Evolutionary conservation across 2,797 vertebrate genomes (phyloP), one percentile per base, ranked within the genome.

Genomic region (Astyanax mexicanus): DNA sequence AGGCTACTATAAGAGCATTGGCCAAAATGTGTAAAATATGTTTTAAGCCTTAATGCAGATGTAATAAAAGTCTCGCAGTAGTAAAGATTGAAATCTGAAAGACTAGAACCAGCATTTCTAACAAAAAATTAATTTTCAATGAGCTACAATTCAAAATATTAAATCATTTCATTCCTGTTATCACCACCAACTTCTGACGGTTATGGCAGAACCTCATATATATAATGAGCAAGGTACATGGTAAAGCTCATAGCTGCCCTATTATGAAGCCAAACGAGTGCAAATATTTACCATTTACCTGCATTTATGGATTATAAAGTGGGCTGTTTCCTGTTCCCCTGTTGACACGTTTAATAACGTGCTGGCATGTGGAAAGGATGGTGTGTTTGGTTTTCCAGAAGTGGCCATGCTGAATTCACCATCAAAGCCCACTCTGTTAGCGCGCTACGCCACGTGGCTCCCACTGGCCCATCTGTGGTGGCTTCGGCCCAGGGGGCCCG

Each of bases 231-330:
- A 10, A 40, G n/a, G 60, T 27, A 19, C 35, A 42, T 54, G 40
- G 25, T 47, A 45, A 37, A 23, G 38, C 29, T 23, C 58, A 64
- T 35, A 6, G 13, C 6, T 6, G 10, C 32, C 10, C 27, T 44
- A 27, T 61, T 60, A 11, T 23, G 17, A 51, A 15, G 49, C 44
- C n/a, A 45, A 61, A 81, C 75, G 66, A 49, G 52, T 37, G 51
- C 69, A 76, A 80, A 82, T 74, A 84, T 74, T 82, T 75, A 80
- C 75, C 65, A 57, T 78, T 80, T 44, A 72, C 55, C 69, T 73
- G 75, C 69, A 71, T 81, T 83, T 81, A 78, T 80, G 78, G 69
- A 80, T 84, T 76, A 71, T 68, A 76, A 80, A 80, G 76, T 76
- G 78, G 73, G 6, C 70, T 19, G 62, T 80, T 84, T 82, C 78